Evolutionary conservation across 1,140 invertebrate genomes (phyloP).

Genomic region (Lepidurus apus): DNA sequence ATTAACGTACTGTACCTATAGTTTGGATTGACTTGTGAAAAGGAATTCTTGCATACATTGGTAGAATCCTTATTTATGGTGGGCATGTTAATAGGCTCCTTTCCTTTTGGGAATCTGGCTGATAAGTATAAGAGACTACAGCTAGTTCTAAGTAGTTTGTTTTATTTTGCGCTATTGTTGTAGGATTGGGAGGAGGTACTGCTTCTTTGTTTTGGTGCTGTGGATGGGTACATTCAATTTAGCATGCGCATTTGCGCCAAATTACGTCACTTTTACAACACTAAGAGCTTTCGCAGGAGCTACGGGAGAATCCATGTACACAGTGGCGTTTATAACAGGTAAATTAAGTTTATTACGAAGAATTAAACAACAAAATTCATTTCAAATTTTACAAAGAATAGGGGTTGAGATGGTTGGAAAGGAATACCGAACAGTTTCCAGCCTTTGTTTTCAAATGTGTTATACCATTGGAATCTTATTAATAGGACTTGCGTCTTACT

Average conservation of each 20-base stretch:
- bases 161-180: background rate
- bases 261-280: slow-evolving; percentile 14
- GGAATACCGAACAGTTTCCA: slow-evolving; percentile 22
- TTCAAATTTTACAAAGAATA: background rate
- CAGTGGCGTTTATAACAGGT: slow-evolving; percentile 30
- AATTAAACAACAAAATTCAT: background rate
- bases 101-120: slow-evolving; percentile 28
- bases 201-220: slow-evolving; percentile 24
- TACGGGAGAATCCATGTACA: slow-evolving; percentile 23
- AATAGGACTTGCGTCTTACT: slow-evolving; percentile 29
- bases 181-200: slow-evolving; percentile 26
- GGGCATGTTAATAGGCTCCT: slow-evolving; percentile 31
- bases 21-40: slow-evolving; percentile 31
- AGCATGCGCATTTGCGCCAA: slow-evolving; percentile 23
- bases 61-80: slow-evolving; percentile 30
- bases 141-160: background rate
- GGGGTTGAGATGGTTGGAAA: slow-evolving; percentile 27
- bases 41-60: slow-evolving; percentile 29
- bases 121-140: slow-evolving; percentile 26
- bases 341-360: background rate
- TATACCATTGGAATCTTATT: slow-evolving; percentile 26
- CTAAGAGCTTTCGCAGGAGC: slow-evolving; percentile 31
- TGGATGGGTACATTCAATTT: slow-evolving; percentile 13
- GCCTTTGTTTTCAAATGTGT: slow-evolving; percentile 28
- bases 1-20: background rate